phyloP scores from a whole-genome alignment of 2,113 vertebrate species.

The Neodon shergylaensis region DNA sequence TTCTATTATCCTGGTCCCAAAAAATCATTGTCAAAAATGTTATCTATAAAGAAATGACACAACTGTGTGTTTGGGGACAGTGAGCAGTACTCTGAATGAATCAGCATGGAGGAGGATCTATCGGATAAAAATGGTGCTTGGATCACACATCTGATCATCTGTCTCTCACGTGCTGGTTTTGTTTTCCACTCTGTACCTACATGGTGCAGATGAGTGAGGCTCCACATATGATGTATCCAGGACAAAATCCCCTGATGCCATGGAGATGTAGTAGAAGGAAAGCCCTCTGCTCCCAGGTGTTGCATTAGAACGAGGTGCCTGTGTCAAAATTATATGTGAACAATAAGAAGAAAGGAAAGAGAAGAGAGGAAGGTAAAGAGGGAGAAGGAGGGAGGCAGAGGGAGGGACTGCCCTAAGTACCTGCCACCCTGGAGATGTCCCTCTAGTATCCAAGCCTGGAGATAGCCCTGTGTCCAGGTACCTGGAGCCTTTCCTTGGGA shows the following conservation, averaged over 20 bases:
- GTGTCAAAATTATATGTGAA: neutral
- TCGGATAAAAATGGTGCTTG: neutral
- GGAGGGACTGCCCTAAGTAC: neutral
- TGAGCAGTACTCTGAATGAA: neutral
- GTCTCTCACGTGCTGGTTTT: accelerated
- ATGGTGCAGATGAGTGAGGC: accelerated
- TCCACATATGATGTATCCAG: accelerated
- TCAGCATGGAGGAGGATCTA: accelerated
- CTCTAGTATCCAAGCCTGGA: neutral
- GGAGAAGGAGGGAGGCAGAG: neutral
- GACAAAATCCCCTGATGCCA: neutral
- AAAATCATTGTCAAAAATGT: neutral
- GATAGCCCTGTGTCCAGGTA: neutral
- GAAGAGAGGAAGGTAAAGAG: too few relatives aligned
- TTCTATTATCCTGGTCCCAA: slow-evolving; percentile 19
- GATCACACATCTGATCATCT: accelerated
- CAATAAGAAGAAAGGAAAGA: neutral
- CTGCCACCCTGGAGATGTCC: neutral
- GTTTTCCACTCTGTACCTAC: neutral
- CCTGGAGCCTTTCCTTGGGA: neutral
- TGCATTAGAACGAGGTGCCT: neutral
- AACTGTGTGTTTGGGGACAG: neutral
- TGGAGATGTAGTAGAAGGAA: neutral
- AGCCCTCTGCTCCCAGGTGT: neutral
- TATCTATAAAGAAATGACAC: neutral